These are phyloP conservation scores for Eremobia ochroleuca DNA, from an alignment of 2,888 invertebrate genomes.

Conservation along the genomic window DNA sequence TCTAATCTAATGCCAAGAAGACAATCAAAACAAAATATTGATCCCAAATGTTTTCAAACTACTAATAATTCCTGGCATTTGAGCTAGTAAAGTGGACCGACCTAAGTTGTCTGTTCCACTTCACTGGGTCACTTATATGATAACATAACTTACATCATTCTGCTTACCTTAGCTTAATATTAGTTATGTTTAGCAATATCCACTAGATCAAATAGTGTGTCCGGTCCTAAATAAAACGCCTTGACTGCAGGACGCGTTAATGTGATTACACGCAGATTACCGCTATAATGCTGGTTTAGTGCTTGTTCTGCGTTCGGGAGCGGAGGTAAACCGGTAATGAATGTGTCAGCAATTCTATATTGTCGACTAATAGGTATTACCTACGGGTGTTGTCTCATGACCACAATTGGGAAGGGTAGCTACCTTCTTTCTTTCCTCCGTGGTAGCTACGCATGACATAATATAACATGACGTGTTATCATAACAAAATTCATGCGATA, in stretches of 20 bases:
- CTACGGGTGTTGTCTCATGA: not conserved
- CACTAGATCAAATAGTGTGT: not conserved
- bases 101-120: too few relatives aligned
- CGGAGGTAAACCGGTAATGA: conserved; percentile 42
- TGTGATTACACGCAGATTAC: conserved; percentile 46
- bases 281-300: conserved; percentile 47
- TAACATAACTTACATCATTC: not conserved
- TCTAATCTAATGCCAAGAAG: not conserved
- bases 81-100: not conserved
- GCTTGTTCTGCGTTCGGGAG: conserved; percentile 10
- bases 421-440: too few relatives aligned
- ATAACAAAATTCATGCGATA: not conserved
- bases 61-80: not conserved
- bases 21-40: not conserved
- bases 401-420: not conserved
- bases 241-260: conserved; percentile 33
- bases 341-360: conserved; percentile 34
- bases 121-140: not conserved
- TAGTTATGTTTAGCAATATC: not conserved
- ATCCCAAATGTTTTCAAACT: not conserved
- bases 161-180: not conserved
- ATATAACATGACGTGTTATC: too few relatives aligned
- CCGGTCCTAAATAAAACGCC: conserved; percentile 32
- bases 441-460: too few relatives aligned
- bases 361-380: not conserved